Conservation (phyloP, 1,140 invertebrate species). For the Zaprionus camerounensis region DNA sequence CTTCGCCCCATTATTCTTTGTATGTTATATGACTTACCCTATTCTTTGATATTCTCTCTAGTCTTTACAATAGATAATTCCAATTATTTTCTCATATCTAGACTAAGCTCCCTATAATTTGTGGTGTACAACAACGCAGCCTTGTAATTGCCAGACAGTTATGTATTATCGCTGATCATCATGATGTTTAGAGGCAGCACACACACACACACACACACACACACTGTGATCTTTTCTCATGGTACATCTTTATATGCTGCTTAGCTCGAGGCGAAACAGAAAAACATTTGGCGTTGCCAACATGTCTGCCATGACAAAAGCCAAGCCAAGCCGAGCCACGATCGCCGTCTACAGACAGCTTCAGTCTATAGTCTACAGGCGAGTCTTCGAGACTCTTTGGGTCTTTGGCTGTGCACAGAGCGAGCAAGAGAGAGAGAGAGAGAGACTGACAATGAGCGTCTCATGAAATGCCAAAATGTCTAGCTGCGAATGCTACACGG, state of each 20-base stretch:
- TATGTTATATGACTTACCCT: background rate
- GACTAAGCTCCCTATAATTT: constrained; percentile 25
- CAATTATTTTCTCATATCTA: constrained; percentile 19
- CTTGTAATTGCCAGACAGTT: constrained; percentile 40
- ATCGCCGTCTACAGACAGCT: constrained; percentile 14
- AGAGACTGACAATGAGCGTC: constrained; percentile 63
- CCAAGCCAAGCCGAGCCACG: constrained; percentile 1
- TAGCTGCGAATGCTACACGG: constrained; percentile 73
- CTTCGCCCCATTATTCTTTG: background rate
- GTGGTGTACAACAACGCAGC: constrained; percentile 17
- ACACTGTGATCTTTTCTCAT: constrained; percentile 47
- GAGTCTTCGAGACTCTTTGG: constrained; percentile 1
- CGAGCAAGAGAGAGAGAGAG: constrained; percentile 17
- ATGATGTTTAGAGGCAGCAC: constrained; percentile 38
- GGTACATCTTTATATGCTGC: constrained; percentile 63
- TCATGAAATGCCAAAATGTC: constrained; percentile 81
- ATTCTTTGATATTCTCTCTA: constrained; percentile 1
- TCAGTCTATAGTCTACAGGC: constrained; percentile 13
- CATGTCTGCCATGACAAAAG: constrained; percentile 79
- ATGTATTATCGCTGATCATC: constrained; percentile 39
- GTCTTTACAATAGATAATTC: constrained; percentile 5
- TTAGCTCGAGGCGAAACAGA: constrained; percentile 60
- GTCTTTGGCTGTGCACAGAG: background rate
- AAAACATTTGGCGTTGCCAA: constrained; percentile 80
- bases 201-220: constrained; percentile 3